A percentile compares a stretch with the other conserved stretches of the same genome.
Conservation (phyloP, 92 coral and sea anemone genomes). For the Siderastrea siderea region DNA sequence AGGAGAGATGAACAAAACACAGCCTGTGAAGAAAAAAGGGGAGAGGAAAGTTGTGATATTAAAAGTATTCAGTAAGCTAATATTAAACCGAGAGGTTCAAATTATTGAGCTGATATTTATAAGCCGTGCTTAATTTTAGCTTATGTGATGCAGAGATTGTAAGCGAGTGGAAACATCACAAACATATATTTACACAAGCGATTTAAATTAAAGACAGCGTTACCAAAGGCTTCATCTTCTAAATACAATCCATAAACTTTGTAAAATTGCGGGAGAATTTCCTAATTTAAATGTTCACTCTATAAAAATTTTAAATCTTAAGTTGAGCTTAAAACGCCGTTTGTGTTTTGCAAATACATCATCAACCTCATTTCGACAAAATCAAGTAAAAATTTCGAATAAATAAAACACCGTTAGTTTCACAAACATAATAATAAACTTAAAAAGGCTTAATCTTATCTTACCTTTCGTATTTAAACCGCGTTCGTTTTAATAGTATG, state of each 20-base stretch:
- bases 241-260: too few relatives aligned
- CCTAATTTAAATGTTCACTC: too few relatives aligned
- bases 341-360: too few relatives aligned
- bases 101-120: too few relatives aligned
- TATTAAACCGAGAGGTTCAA: too few relatives aligned
- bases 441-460: not conserved
- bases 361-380: not conserved
- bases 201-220: not conserved
- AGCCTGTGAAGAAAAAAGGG: too few relatives aligned
- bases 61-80: too few relatives aligned
- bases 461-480: not conserved
- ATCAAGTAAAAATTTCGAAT: not conserved
- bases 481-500: not conserved
- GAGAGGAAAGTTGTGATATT: too few relatives aligned
- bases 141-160: too few relatives aligned
- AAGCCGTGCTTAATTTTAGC: not conserved
- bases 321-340: too few relatives aligned
- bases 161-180: not conserved
- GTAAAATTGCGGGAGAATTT: not conserved
- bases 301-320: too few relatives aligned
- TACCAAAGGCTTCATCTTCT: not conserved
- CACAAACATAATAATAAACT: not conserved
- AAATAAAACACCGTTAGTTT: not conserved
- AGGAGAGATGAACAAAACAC: too few relatives aligned
- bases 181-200: not conserved